These are phyloP conservation scores for Bothrops alternatus DNA, from an alignment of 2,797 vertebrate genomes.

Conservation along the genomic window DNA sequence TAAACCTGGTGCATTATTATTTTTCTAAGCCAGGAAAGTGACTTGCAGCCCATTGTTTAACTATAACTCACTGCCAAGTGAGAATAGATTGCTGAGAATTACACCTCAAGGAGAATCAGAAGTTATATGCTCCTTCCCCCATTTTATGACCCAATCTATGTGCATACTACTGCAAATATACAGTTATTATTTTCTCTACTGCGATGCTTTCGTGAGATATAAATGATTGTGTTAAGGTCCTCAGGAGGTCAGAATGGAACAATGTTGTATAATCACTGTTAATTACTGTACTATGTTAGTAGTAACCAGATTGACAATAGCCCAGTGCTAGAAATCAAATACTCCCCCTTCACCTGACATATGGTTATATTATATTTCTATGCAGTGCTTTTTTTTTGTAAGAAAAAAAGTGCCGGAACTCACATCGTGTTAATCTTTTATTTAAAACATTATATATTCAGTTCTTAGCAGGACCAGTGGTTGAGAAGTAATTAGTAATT, in stretches of 20 bases:
- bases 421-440: too few relatives aligned
- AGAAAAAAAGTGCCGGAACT: too few relatives aligned
- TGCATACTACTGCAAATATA: neutral
- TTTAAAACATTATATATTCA: too few relatives aligned
- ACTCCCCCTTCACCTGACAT: neutral
- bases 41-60: neutral
- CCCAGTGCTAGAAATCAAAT: neutral
- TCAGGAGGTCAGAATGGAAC: neutral
- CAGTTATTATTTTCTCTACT: neutral
- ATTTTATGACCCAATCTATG: neutral
- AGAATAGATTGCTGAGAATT: neutral
- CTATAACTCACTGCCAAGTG: neutral
- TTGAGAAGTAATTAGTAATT: too few relatives aligned
- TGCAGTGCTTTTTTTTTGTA: too few relatives aligned
- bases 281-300: too few relatives aligned
- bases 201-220: neutral
- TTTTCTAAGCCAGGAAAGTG: neutral
- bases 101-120: neutral
- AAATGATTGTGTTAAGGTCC: neutral
- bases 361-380: neutral
- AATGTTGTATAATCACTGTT: too few relatives aligned
- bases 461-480: too few relatives aligned
- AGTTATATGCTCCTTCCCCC: neutral
- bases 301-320: neutral
- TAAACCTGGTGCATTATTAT: too few relatives aligned